Evolutionary conservation across 1,140 invertebrate genomes (phyloP).

Genomic region (Rhagoletis pomonella): DNA sequence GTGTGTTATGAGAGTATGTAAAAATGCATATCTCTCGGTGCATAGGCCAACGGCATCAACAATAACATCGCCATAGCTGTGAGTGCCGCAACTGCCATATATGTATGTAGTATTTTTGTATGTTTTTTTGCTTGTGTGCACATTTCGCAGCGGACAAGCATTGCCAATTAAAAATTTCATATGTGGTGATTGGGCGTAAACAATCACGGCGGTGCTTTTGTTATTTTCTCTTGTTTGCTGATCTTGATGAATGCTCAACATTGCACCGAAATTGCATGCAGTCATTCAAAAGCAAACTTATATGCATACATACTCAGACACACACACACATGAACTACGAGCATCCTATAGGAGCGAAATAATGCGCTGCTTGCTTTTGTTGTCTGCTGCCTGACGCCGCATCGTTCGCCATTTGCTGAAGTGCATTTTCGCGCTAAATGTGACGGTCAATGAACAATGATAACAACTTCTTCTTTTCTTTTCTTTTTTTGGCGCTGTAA

Average conservation of each 20-base stretch:
- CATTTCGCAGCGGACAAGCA: no score
- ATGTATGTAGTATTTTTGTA: no score
- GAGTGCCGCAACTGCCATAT: no score
- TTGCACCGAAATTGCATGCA: constrained; percentile 33
- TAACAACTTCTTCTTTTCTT: no score
- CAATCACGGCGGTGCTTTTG: constrained; percentile 37
- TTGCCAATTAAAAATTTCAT: constrained; percentile 41
- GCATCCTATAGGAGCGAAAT: no score
- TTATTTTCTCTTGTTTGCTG: constrained; percentile 7
- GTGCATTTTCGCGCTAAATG: constrained; percentile 21
- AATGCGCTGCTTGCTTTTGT: background rate
- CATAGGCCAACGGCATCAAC: background rate
- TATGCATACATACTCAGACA: no score
- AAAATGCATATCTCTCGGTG: background rate
- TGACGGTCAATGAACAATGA: constrained; percentile 21
- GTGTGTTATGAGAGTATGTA: background rate
- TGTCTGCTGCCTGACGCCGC: background rate
- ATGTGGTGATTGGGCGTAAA: constrained; percentile 44
- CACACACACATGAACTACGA: background rate
- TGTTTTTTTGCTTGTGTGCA: background rate
- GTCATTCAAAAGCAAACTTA: no score
- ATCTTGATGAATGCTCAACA: constrained; percentile 20
- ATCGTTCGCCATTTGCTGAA: background rate
- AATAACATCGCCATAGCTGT: background rate
- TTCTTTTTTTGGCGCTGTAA: no score